These are phyloP conservation scores for Pantala flavescens DNA, from an alignment of 1,140 invertebrate genomes.

Conservation along the genomic window DNA sequence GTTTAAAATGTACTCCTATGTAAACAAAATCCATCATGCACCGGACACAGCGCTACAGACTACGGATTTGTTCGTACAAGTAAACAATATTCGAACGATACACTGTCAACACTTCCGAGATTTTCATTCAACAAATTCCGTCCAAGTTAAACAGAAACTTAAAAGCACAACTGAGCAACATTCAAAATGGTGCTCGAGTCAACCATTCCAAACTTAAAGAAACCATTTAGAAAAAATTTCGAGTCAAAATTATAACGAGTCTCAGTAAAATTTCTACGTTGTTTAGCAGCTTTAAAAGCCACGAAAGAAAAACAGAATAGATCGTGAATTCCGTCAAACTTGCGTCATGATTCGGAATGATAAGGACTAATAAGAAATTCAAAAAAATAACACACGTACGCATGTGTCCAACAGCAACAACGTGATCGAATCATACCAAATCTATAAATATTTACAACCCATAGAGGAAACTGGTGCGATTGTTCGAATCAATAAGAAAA, in stretches of 20 bases:
- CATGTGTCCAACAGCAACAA: not conserved
- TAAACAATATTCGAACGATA: not conserved
- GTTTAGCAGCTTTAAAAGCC: not conserved
- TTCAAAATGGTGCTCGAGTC: not conserved
- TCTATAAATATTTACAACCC: not conserved
- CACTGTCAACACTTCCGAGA: not conserved
- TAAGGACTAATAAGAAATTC: slow-evolving; percentile 1
- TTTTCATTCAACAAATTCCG: not conserved
- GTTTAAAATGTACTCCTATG: not conserved
- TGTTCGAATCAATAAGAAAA: not conserved
- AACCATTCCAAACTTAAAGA: not conserved
- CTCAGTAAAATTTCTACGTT: not conserved
- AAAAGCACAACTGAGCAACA: not conserved
- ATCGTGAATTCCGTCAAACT: not conserved
- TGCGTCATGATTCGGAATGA: not conserved
- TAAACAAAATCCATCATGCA: not conserved
- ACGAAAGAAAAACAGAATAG: not conserved
- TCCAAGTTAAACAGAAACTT: not conserved
- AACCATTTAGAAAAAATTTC: not conserved
- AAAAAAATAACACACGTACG: not conserved
- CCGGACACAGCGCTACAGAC: not conserved
- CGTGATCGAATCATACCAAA: not conserved
- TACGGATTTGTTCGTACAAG: not conserved
- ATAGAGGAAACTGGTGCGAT: not conserved
- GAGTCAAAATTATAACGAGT: not conserved